Percentiles rank a stretch among this genome's conserved stretches.
Conservation (phyloP, 1,140 invertebrate genomes). For the Laodelphax striatellus region DNA sequence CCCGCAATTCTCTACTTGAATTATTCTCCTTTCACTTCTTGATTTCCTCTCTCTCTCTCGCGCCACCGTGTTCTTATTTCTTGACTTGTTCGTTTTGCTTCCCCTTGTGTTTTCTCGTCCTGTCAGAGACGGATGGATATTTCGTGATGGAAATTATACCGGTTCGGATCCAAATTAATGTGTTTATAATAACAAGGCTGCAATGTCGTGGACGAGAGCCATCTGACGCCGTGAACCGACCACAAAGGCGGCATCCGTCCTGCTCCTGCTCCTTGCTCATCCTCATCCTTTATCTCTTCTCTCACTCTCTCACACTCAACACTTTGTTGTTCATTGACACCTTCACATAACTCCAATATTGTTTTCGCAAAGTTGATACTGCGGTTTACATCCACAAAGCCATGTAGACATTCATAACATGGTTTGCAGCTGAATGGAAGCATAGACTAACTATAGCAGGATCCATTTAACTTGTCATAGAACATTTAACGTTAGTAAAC, state of each 20-base stretch:
- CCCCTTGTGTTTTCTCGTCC: background rate
- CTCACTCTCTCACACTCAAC: background rate
- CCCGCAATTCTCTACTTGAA: background rate
- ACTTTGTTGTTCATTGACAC: background rate
- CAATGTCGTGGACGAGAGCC: background rate
- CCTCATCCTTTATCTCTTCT: background rate
- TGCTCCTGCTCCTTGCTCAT: background rate
- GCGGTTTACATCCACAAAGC: background rate
- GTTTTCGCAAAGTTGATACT: background rate
- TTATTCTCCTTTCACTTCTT: background rate
- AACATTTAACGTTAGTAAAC: no score
- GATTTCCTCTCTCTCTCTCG: no score
- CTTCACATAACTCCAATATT: background rate
- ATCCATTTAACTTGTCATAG: no score
- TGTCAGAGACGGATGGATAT: background rate
- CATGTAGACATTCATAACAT: background rate
- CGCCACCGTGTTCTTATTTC: no score
- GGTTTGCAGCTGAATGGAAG: background rate
- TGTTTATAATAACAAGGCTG: constrained; percentile 1
- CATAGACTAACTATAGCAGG: no score
- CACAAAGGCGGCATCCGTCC: background rate
- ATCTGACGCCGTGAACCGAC: background rate
- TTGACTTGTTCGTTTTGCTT: no score
- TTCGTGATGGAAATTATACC: constrained; percentile 3
- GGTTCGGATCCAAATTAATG: background rate